Evolutionary conservation across 2,888 invertebrate genomes (phyloP).

Genomic region (Hedychridium roseum): DNA sequence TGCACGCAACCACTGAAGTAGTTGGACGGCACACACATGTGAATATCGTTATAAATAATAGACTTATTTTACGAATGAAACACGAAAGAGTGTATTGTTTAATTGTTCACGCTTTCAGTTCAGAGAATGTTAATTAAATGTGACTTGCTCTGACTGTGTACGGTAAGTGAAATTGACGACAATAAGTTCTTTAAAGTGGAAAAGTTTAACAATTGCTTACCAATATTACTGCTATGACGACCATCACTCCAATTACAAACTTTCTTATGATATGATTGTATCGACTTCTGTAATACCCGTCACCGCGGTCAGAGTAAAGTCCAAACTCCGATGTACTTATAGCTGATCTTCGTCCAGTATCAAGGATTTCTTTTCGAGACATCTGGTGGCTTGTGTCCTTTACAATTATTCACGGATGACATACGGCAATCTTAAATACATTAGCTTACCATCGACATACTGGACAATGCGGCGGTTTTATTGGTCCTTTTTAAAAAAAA

Average conservation of each 20-base stretch:
- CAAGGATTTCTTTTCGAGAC: conserved; percentile 46
- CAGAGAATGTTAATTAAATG: background rate
- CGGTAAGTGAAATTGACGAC: no score
- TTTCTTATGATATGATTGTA: conserved; percentile 52
- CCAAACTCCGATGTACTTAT: conserved; percentile 61
- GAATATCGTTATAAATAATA: no score
- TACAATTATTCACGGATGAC: conserved; percentile 22
- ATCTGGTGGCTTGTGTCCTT: conserved; percentile 17
- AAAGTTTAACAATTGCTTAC: conserved; percentile 43
- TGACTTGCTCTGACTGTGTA: background rate
- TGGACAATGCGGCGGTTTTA: background rate
- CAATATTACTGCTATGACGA: conserved; percentile 55
- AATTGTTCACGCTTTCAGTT: no score
- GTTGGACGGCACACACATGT: no score
- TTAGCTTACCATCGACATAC: conserved; percentile 19
- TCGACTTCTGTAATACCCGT: conserved; percentile 49
- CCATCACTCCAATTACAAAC: conserved; percentile 58
- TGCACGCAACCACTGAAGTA: no score
- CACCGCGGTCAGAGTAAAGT: conserved; percentile 57
- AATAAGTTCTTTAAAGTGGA: no score
- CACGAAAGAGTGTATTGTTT: no score
- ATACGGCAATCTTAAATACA: conserved; percentile 5
- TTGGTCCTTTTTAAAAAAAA: background rate
- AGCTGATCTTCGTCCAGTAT: conserved; percentile 54
- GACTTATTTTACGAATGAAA: no score